Percentiles rank a stretch among this genome's conserved stretches.
These are phyloP conservation scores for Leucosticte australis DNA, from an alignment of 2,113 vertebrate genomes.

Conservation along the genomic window DNA sequence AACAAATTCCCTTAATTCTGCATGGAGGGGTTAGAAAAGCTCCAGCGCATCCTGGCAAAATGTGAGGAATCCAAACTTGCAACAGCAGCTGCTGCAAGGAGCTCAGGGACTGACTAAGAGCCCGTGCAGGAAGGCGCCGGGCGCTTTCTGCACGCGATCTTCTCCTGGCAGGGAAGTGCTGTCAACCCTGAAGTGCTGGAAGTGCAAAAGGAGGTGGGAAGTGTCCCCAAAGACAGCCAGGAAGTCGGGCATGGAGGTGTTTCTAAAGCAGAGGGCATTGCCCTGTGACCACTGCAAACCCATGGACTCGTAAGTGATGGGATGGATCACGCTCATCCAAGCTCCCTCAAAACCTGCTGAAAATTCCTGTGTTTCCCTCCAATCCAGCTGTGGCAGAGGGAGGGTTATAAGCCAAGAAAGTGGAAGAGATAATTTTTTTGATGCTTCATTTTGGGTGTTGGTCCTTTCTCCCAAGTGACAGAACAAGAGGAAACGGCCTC, in stretches of 20 bases:
- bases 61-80: accelerated
- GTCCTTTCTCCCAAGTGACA: background rate
- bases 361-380: background rate
- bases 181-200: background rate
- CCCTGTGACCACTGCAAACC: background rate
- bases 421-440: accelerated
- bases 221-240: background rate
- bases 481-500: background rate
- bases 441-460: background rate
- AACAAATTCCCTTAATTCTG: background rate
- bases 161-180: background rate
- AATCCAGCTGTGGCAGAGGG: background rate
- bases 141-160: background rate
- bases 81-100: background rate
- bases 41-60: background rate
- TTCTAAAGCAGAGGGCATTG: background rate
- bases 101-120: background rate
- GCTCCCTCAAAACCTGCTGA: background rate
- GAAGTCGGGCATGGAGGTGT: background rate
- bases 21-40: background rate
- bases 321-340: background rate
- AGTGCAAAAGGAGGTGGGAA: background rate
- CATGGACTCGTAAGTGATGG: background rate
- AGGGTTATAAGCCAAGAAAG: background rate
- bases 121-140: accelerated